Base-by-base conservation (phyloP, 2,888 invertebrate genomes). In the Apamea anceps region DNA sequence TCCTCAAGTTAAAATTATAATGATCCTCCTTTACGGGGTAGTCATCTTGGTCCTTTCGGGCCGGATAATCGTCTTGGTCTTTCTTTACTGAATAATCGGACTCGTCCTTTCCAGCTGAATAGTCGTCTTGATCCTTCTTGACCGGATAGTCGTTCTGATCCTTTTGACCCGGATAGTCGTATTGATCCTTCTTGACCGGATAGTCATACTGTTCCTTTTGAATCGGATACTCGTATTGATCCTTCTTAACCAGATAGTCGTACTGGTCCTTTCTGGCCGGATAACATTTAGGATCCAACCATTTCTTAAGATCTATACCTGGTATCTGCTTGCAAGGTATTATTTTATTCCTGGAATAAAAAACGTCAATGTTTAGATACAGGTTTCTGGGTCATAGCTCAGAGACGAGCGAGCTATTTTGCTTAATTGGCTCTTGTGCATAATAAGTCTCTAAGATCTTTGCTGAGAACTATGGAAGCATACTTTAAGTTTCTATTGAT, bases 331-430 rank as follows among this genome's bases (percentile, higher is more conserved):
- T 42, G 70, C 90, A 90, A 10, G 85, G 76, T 32, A 80, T 77
- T 60, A 83, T 83, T 68, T 79, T 77, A 65, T 89, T 90, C 79
- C 90, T 90, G 76, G 12, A 82, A 88, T 37, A 37, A 37, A 79
- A 87, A 25, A 60, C 7, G 10, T 62, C 42, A 68, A 28, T 51
- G 2, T 71, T 28, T 42, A 32, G 1, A 60, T 28, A 18, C 51
- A 72, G 60, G 37, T 68, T 72, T 48, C 37, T 62, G 37, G 51
- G 63, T 75, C 70, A 54, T 25, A 42, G 12, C 42, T 65, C n/a
- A 0, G 18, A 65, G 48, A 66, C 13, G 51, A 37, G 10, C 6
- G 21, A 62, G n/a, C 25, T 65, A 51, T 60, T 72, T 79, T 37
- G 28, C 42, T 32, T 80, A 65, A 73, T 70, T 80, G 13, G 5